Evolutionary conservation across 2,797 vertebrate species (phyloP).

Genomic region (Salarias fasciatus): DNA sequence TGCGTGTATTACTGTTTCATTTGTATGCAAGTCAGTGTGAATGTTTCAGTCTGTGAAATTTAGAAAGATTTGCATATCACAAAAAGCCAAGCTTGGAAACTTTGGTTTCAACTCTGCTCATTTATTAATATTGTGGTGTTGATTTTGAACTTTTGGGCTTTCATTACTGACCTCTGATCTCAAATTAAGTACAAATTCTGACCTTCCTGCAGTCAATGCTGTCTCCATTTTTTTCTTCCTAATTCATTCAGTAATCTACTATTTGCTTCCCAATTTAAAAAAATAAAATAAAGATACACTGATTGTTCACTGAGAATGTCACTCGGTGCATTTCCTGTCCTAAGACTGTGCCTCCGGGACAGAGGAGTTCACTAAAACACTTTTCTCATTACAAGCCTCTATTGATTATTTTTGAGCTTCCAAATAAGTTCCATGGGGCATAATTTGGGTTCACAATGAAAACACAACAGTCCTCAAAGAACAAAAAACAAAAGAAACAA

Average conservation of each 20-base stretch:
- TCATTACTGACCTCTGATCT: conserved; percentile 8
- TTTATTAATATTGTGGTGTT: neutral
- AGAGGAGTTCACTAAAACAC: conserved; percentile 35
- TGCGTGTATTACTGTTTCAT: neutral
- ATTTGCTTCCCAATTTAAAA: conserved; percentile 17
- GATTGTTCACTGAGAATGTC: conserved; percentile 10
- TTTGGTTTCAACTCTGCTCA: conserved; percentile 40
- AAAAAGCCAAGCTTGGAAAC: neutral
- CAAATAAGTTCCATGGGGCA: conserved; percentile 61
- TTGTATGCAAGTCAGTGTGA: conserved; percentile 11
- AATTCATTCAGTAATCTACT: neutral
- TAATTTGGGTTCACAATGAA: conserved; percentile 54
- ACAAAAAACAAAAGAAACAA: conserved; percentile 15
- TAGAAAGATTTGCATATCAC: conserved; percentile 18
- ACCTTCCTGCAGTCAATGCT: neutral
- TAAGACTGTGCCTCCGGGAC: conserved; percentile 12
- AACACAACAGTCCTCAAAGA: conserved; percentile 47
- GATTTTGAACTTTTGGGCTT: neutral
- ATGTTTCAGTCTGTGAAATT: conserved; percentile 4
- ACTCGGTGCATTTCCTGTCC: conserved; percentile 10
- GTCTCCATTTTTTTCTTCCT: neutral
- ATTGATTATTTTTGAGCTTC: conserved; percentile 44
- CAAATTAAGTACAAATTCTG: neutral
- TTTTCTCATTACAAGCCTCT: conserved; percentile 32
- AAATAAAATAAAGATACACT: conserved; percentile 1